phyloP scores from a whole-genome alignment of 2,797 vertebrate species.

The Lepus oiostolus region DNA sequence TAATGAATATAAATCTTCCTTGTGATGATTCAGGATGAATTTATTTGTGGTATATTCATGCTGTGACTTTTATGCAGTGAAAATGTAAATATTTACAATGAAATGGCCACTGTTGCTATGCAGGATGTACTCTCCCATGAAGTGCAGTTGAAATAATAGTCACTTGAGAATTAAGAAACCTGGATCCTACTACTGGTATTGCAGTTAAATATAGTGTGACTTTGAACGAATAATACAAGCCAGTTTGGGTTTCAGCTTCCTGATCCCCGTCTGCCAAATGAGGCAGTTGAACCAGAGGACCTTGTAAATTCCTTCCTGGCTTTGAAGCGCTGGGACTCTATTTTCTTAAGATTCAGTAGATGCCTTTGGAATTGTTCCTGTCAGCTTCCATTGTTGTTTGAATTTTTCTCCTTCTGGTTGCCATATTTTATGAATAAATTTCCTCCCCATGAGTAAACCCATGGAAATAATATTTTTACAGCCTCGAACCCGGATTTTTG shows the following conservation, averaged over 20 bases:
- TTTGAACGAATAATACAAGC: constrained; percentile 6
- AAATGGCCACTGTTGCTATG: not conserved
- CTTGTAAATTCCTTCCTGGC: not conserved
- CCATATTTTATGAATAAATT: constrained; percentile 10
- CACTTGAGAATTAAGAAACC: constrained; percentile 2
- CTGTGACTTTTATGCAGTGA: not conserved
- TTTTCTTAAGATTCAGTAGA: constrained; percentile 3
- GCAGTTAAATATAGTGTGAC: not conserved
- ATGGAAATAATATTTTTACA: not conserved
- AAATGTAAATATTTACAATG: not conserved
- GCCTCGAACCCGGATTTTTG: not conserved
- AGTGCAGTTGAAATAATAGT: not conserved
- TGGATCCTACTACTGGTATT: not conserved
- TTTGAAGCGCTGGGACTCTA: not conserved
- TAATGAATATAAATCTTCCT: not conserved
- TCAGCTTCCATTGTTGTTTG: constrained; percentile 10
- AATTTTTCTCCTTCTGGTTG: not conserved
- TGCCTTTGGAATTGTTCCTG: not conserved
- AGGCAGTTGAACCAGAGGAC: not conserved
- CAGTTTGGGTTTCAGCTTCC: not conserved
- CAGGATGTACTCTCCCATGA: not conserved
- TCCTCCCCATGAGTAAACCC: not conserved
- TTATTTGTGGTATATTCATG: not conserved
- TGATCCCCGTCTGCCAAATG: not conserved
- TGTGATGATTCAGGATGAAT: not conserved